A percentile compares a stretch with the other conserved stretches of the same genome.
phyloP scores from a whole-genome alignment of 2,797 vertebrate genomes.

The Odontamblyopus lacepedii region DNA sequence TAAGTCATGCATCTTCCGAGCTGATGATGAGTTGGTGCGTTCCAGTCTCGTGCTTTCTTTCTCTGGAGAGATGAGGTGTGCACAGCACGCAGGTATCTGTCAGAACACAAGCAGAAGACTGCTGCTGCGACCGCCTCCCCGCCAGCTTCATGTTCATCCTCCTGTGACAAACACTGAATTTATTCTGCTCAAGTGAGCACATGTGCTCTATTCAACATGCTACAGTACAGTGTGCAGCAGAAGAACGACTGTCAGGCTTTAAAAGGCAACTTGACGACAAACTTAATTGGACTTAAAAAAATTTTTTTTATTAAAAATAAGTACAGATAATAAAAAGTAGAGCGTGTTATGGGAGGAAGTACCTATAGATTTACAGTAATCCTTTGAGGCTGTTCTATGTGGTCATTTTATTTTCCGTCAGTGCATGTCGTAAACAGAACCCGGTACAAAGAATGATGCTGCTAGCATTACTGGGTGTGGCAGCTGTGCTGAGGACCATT shows the following conservation, averaged over 20 bases:
- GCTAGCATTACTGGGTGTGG: not conserved
- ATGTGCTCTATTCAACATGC: constrained; percentile 12
- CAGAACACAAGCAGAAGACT: constrained; percentile 46
- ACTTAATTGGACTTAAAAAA: not conserved
- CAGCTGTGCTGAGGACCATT: not conserved
- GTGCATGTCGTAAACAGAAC: not conserved
- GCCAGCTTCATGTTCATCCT: constrained; percentile 31
- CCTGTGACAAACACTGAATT: constrained; percentile 47
- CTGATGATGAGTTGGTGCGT: constrained; percentile 48
- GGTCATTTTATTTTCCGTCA: too few relatives aligned
- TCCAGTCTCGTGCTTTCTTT: constrained; percentile 60
- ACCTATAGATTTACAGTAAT: not conserved
- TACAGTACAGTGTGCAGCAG: constrained; percentile 2
- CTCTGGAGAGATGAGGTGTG: constrained; percentile 58
- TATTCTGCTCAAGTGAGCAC: constrained; percentile 27
- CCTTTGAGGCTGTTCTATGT: not conserved
- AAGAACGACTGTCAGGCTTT: constrained; percentile 5
- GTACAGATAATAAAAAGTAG: not conserved
- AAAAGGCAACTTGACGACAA: not conserved
- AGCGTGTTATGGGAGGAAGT: not conserved
- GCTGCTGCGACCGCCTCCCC: constrained; percentile 29
- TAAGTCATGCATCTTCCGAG: constrained; percentile 52
- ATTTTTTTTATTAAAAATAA: not conserved
- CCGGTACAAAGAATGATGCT: not conserved
- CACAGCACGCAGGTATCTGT: constrained; percentile 53